phyloP scores from a whole-genome alignment of 2,113 vertebrate genomes.

The Macrotus californicus region DNA sequence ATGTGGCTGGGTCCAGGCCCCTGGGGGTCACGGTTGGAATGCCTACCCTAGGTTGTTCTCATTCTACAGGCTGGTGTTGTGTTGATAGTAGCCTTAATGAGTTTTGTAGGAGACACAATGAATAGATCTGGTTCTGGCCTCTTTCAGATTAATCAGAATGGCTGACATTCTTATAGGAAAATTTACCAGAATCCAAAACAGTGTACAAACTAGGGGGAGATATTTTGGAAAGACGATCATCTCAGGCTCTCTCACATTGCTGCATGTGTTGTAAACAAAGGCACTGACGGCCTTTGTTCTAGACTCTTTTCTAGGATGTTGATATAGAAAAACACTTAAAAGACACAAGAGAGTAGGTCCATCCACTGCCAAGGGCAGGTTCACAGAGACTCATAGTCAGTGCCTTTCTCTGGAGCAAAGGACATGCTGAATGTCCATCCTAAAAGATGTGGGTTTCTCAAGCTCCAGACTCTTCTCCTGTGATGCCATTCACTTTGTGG shows the following conservation, averaged over 20 bases:
- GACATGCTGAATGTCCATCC: accelerated
- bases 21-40: neutral
- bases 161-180: neutral
- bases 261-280: neutral
- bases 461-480: neutral
- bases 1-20: neutral
- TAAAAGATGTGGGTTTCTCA: neutral
- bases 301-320: neutral
- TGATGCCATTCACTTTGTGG: no score
- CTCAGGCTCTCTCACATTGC: neutral
- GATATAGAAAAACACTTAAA: neutral
- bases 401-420: neutral
- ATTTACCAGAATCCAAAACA: neutral
- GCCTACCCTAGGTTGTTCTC: neutral
- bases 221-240: neutral
- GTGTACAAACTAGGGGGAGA: neutral
- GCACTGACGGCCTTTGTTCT: neutral
- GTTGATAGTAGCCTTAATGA: neutral
- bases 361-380: neutral
- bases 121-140: neutral
- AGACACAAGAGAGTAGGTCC: neutral
- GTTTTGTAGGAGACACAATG: neutral
- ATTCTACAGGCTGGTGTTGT: neutral
- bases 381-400: neutral
- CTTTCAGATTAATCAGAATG: neutral